Evolutionary conservation across 2,113 vertebrate species (phyloP).

Genomic region (Aspiorhynchus laticeps): DNA sequence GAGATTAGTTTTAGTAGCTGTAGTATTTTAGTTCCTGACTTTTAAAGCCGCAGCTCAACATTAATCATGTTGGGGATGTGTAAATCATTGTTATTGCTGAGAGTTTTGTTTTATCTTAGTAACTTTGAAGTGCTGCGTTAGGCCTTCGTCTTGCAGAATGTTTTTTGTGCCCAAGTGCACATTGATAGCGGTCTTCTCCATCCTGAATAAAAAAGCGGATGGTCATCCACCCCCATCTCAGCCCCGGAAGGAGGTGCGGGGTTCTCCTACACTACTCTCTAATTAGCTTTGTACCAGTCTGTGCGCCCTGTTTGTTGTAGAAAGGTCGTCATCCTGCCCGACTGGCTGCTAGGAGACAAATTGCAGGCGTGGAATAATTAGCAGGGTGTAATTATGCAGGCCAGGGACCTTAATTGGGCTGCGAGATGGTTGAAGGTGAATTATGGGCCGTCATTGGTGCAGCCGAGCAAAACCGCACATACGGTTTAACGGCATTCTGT

Average conservation of each 20-base stretch:
- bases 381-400: constrained; percentile 54
- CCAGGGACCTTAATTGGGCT: constrained; percentile 44
- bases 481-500: not conserved
- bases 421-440: constrained; percentile 52
- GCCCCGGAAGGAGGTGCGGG: not conserved
- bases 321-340: constrained; percentile 39
- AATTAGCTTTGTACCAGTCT: constrained; percentile 39
- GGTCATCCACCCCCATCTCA: constrained; percentile 12
- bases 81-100: constrained; percentile 31
- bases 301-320: constrained; percentile 3
- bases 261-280: constrained; percentile 29
- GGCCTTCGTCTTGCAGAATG: constrained; percentile 18
- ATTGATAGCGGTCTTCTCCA: not conserved
- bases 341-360: constrained; percentile 41
- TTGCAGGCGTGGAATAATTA: constrained; percentile 55
- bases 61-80: constrained; percentile 17
- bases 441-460: constrained; percentile 35
- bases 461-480: constrained; percentile 14
- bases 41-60: not conserved
- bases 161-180: not conserved
- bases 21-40: constrained; percentile 35
- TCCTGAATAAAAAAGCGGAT: constrained; percentile 5
- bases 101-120: not conserved
- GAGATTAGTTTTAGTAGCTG: constrained; percentile 12
- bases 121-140: constrained; percentile 15